These are phyloP conservation scores for Alces alces DNA, from an alignment of 2,113 vertebrate genomes.

Conservation along the genomic window DNA sequence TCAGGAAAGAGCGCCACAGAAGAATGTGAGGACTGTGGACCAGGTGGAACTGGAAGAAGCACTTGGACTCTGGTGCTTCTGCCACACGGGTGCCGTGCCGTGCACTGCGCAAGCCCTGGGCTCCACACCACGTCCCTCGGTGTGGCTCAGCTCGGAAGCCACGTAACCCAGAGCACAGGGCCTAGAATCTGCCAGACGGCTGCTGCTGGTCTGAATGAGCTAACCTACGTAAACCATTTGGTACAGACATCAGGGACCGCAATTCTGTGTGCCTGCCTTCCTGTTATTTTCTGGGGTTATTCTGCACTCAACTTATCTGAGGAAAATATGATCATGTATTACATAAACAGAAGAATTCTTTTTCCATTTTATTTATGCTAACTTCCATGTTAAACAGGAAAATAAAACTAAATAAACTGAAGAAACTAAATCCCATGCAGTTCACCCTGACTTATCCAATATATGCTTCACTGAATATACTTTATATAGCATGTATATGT, in stretches of 20 bases:
- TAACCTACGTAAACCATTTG: neutral
- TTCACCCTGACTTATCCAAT: constrained; percentile 8
- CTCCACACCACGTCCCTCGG: fast-evolving
- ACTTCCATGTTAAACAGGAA: constrained; percentile 17
- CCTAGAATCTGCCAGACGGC: neutral
- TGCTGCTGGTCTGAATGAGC: neutral
- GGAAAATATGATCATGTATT: constrained; percentile 11
- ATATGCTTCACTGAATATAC: neutral
- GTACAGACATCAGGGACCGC: neutral
- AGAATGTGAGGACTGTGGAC: neutral
- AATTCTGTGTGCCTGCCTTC: neutral
- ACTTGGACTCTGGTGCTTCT: neutral
- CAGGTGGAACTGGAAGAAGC: neutral
- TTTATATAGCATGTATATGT: neutral
- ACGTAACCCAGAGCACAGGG: neutral
- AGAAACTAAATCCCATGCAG: neutral
- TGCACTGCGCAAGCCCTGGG: neutral
- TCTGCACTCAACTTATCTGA: neutral
- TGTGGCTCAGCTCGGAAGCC: neutral
- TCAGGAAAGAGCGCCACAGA: neutral
- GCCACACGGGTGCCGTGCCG: neutral
- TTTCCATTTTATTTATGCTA: neutral
- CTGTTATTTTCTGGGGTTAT: constrained; percentile 12
- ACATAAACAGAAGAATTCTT: constrained; percentile 7
- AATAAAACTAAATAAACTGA: constrained; percentile 19